A percentile compares a stretch with the other conserved stretches of the same genome.
Evolutionary conservation across 2,888 invertebrate genomes (phyloP).

Genomic region (Agrypnus murinus): DNA sequence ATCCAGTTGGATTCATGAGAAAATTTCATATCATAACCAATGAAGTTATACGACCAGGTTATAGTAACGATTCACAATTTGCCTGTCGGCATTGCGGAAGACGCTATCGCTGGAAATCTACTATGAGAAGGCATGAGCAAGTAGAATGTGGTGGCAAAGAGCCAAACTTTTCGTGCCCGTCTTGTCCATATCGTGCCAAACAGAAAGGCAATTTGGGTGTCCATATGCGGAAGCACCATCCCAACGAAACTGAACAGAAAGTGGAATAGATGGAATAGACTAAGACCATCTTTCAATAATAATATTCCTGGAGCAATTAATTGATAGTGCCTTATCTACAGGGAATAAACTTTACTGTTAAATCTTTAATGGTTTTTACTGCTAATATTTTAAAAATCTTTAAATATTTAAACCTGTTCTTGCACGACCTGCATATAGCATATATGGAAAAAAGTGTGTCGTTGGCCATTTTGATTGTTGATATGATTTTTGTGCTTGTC

Average conservation of each 20-base stretch:
- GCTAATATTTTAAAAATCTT: too few relatives aligned
- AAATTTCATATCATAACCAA: conserved; percentile 55
- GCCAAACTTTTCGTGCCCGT: conserved; percentile 86
- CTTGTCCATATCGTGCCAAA: conserved; percentile 87
- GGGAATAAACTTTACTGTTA: too few relatives aligned
- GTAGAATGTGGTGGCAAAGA: conserved; percentile 89
- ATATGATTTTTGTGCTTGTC: too few relatives aligned
- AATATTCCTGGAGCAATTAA: too few relatives aligned
- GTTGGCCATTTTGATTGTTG: too few relatives aligned
- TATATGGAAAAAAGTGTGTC: too few relatives aligned
- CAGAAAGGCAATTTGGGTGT: conserved; percentile 88
- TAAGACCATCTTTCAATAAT: too few relatives aligned
- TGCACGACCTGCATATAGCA: too few relatives aligned
- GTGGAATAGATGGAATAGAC: too few relatives aligned
- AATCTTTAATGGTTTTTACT: too few relatives aligned
- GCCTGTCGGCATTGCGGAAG: conserved; percentile 88
- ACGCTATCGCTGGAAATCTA: conserved; percentile 90
- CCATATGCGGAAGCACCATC: conserved; percentile 86
- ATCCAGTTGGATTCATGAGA: conserved; percentile 49
- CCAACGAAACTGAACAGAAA: conserved; percentile 67
- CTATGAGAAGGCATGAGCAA: conserved; percentile 88
- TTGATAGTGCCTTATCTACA: too few relatives aligned
- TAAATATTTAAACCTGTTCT: too few relatives aligned
- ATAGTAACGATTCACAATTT: conserved; percentile 74
- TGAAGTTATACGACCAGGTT: conserved; percentile 60